Base-by-base conservation (phyloP, 2,888 invertebrate genomes). In the Eilema sororculum region DNA sequence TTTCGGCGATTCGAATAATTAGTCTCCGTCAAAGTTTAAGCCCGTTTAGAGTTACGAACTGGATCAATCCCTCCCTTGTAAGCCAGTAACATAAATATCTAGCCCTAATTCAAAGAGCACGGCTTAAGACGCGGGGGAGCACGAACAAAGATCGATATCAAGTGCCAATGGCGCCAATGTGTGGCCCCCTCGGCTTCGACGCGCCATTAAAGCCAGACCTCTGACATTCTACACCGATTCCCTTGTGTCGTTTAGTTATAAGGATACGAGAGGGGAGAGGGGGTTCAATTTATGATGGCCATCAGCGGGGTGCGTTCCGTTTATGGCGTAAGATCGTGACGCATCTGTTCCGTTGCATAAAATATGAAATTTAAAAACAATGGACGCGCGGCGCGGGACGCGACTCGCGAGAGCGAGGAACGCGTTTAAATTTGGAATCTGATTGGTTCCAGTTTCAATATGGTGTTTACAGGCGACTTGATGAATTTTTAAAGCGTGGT, bases 71-170 rank as follows among this genome's bases (percentile, higher is more conserved):
- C 87, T 84, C 84, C 86, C 81, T 85, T 82, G 81, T 85, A 87
- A 89, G 87, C 88, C 87, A 86, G 80, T 85, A 86, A 90, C 90
- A 94, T 92, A 92, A 93, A 93, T 92, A 90, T 84, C 89, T 89
- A 89, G 89, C 89, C 89, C 91, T 91, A 93, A 93, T 92, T 92
- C 91, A 85, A 80, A 82, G 82, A 82, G 80, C 80, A 82, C 73
- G 74, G 91, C 90, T 91, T 88, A 89, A 92, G 91, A 90, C 91
- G 90, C 91, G 87, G 90, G 94, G 93, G 94, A 93, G 90, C 86
- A 63, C 71, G 85, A 87, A 89, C 91, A 90, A 90, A 95, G 94
- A 95, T 95, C 94, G 93, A 94, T 94, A 94, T 93, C 92, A 90
- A 91, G 89, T 90, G 91, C 89, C 89, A 86, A 88, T 90, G 90